These are phyloP conservation scores for Ischnura elegans DNA, from an alignment of 2,888 invertebrate genomes.

Conservation along the genomic window DNA sequence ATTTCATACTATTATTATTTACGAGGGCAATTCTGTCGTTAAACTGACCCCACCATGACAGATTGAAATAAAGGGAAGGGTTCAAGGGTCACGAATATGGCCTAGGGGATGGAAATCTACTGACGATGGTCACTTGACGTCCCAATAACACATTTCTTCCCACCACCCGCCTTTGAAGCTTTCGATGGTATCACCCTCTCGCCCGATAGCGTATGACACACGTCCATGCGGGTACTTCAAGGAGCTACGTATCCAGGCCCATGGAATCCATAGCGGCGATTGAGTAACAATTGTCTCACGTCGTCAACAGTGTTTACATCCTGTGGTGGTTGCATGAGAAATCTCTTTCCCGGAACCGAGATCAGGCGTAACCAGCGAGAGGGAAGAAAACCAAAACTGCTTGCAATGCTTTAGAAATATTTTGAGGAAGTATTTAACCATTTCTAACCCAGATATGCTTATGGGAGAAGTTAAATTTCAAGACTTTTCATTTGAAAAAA, in stretches of 20 bases:
- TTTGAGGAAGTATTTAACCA: too few species aligned
- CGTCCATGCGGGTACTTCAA: conserved; percentile 3
- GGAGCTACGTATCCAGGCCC: background rate
- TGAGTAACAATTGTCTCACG: background rate
- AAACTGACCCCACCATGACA: conserved; percentile 12
- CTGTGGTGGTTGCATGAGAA: background rate
- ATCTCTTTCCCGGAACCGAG: too few species aligned
- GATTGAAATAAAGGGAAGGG: background rate
- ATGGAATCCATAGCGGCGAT: background rate
- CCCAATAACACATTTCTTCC: background rate
- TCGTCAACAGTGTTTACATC: background rate
- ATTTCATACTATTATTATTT: too few species aligned
- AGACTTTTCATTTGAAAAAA: too few species aligned
- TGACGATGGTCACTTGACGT: background rate
- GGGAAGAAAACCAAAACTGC: too few species aligned
- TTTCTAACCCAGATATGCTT: too few species aligned
- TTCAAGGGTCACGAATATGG: background rate
- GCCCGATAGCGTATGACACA: background rate
- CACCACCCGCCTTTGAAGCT: background rate
- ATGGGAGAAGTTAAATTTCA: too few species aligned
- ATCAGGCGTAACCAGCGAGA: too few species aligned
- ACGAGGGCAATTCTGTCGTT: conserved; percentile 8
- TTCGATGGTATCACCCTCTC: background rate
- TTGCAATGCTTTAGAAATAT: too few species aligned
- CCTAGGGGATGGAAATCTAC: background rate